Evolutionary conservation across 2,888 invertebrate genomes (phyloP), one percentile per base, ranked within the genome.

Genomic region (Synergus gifuensis): DNA sequence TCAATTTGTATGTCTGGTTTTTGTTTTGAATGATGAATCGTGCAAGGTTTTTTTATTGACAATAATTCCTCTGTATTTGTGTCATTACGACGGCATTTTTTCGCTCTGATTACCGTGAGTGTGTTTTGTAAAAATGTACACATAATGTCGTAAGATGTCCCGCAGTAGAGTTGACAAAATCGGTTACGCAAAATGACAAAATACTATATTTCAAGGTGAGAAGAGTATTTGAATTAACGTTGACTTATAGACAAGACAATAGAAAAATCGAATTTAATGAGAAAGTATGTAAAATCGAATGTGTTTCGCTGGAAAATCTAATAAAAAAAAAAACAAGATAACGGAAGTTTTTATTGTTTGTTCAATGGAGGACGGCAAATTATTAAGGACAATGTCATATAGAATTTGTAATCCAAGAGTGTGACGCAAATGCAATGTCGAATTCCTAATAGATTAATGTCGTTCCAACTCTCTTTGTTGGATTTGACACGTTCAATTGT

Each of bases 321-420:
- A 18, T 9, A 11, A n/a, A 42, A 11, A 16, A 11, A 16, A 11
- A 16, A 11, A 16, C 12, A 4, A n/a, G 9, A 40, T n/a, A 66
- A n/a, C 69, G 69, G 69, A 49, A 49, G 16, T 69, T 28, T 49
- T 18, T 69, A 46, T 22, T 22, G 64, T 42, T 42, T 54, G 8
- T 44, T 63, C 11, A 18, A 18, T 18, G n/a, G 46, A 16, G 46
- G 14, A 69, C 46, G 28, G 8, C n/a, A 28, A 49, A 5, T 28
- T 69, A 44, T 18, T 69, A 69, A 69, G 69, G 46, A 69, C 69
- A 16, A 46, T 46, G 28, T 28, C 46, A 49, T 69, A 46, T 12
- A 69, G 42, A 67, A 67, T 69, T 69, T 69, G 12, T 49, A 69
- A 69, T 69, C 46, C 22, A 69, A 69, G 46, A 46, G 66, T 69